Base-by-base conservation (phyloP, 1,140 invertebrate species). In the Drosophila carrolli region DNA sequence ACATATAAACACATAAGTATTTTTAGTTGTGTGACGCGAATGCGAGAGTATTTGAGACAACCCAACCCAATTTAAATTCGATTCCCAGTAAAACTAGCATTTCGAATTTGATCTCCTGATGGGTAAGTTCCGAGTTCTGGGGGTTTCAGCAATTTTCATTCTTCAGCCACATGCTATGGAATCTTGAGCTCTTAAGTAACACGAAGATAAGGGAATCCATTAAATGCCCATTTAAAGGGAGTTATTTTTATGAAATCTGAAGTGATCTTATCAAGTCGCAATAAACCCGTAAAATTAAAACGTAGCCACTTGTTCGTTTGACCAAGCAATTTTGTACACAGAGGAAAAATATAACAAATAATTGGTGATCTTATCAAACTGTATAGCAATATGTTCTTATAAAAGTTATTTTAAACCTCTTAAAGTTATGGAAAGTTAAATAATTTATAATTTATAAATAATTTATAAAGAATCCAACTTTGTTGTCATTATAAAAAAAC, bases 181-280 rank as follows among this genome's bases (percentile, higher is more conserved):
- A 60, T 46, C 16, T 29, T n/a, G 48, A 16, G 51, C 13, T 51
- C 40, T 46, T 11, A 27, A 54, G 51, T 50, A 47, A 60, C 51
- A 19, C 2, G 0, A 41, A 37, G 83, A 88, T 86, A 86, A 86
- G 66, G 72, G 63, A 89, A 79, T 70, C 61, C 83, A 83, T 86
- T 86, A 79, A 86, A 88, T 58, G 61, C 47, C 70, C 66, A 86
- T 86, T 77, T 89, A 66, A 62, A 72, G 58, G 71, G 66, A 75
- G 62, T 86, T 86, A 78, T 88, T 88, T 86, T 78, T 82, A 68
- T 51, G 66, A 60, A 82, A 72, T 75, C 47, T 43, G 16, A 29
- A 47, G 37, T 56, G 37, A 72, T 47, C 59, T 40, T 55, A 68
- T 58, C 47, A 23, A 16, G 38, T 29, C 37, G 41, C 43, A n/a